phyloP scores from a whole-genome alignment of 2,888 invertebrate species.

The Habroteleia sp. region DNA sequence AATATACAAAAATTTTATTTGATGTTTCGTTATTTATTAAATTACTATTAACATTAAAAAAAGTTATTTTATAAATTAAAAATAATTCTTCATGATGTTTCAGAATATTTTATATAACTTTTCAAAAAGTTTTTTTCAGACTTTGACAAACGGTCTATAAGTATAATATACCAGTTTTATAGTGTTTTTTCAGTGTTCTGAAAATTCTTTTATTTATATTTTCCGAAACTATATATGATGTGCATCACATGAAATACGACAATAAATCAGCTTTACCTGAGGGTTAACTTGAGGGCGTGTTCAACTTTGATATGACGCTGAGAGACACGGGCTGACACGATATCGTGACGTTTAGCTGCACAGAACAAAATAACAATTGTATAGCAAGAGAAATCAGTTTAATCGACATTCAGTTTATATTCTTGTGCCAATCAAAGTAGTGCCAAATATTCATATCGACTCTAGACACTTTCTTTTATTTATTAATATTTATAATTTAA shows the following conservation, averaged over 20 bases:
- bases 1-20: too few relatives aligned
- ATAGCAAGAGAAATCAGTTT: conserved; percentile 49
- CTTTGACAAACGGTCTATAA: too few relatives aligned
- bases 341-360: conserved; percentile 50
- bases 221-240: conserved; percentile 26
- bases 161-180: too few relatives aligned
- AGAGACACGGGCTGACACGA: conserved; percentile 61
- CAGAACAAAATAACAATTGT: conserved; percentile 45
- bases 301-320: conserved; percentile 51
- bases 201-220: conserved; percentile 23
- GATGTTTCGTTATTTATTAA: too few relatives aligned
- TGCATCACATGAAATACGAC: conserved; percentile 37
- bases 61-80: too few relatives aligned
- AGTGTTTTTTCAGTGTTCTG: neutral
- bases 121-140: too few relatives aligned
- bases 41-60: too few relatives aligned
- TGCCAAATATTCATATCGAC: conserved; percentile 13
- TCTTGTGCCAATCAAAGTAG: conserved; percentile 22
- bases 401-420: conserved; percentile 36
- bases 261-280: conserved; percentile 46
- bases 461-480: too few relatives aligned
- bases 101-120: too few relatives aligned
- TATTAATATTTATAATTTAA: too few relatives aligned
- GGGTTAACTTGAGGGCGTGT: conserved; percentile 49
- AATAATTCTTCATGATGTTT: too few relatives aligned